phyloP scores from a whole-genome alignment of 2,797 vertebrate species.

The Chiropotes sagulatus region DNA sequence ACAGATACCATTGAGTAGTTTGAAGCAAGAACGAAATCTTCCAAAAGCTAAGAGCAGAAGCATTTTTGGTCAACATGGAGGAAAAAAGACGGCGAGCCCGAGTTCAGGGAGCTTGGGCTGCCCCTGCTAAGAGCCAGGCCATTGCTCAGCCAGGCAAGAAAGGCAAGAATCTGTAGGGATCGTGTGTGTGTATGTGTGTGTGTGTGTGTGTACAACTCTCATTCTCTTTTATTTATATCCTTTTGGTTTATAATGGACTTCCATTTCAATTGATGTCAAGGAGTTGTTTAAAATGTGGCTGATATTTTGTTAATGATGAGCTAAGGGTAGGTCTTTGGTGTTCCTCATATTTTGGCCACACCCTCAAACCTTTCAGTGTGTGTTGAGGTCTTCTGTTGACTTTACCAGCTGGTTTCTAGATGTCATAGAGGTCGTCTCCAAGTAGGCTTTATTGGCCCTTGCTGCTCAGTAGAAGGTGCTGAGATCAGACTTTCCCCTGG shows the following conservation, averaged over 20 bases:
- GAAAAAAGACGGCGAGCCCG: conserved; percentile 90
- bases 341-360: neutral
- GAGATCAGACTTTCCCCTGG: neutral
- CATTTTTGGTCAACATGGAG: conserved; percentile 84
- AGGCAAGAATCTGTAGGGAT: conserved; percentile 65
- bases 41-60: conserved; percentile 17
- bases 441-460: neutral
- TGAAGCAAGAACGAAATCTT: conserved; percentile 42
- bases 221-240: neutral
- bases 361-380: neutral
- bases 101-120: conserved; percentile 95
- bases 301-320: neutral
- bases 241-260: neutral
- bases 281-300: neutral
- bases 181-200: neutral
- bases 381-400: neutral
- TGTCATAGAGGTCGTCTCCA: neutral
- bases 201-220: neutral
- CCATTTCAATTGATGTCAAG: neutral
- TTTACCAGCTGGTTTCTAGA: neutral
- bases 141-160: conserved; percentile 70
- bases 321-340: neutral
- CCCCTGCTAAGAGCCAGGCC: conserved; percentile 59
- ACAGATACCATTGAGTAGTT: conserved; percentile 19
- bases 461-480: neutral